These are phyloP conservation scores for Smithornis capensis DNA, from an alignment of 2,113 vertebrate genomes.

Conservation along the genomic window DNA sequence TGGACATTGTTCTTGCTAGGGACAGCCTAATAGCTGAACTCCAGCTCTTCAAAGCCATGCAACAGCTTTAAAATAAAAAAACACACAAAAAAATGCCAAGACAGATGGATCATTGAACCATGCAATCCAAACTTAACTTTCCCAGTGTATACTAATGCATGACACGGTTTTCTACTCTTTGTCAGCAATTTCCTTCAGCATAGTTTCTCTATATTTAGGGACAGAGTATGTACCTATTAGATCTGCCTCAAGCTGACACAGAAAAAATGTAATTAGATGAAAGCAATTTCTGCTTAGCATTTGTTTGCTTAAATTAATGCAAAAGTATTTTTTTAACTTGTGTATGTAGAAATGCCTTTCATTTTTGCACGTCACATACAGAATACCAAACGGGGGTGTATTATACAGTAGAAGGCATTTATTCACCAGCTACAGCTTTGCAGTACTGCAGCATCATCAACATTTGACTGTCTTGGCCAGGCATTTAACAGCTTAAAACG, in stretches of 20 bases:
- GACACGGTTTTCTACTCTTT: neutral
- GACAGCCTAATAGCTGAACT: neutral
- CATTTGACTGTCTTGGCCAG: neutral
- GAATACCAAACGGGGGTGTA: neutral
- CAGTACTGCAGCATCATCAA: neutral
- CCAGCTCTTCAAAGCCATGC: neutral
- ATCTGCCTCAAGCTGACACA: accelerated
- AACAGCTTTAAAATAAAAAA: neutral
- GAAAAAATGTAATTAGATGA: neutral
- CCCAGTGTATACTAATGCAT: neutral
- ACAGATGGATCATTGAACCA: neutral
- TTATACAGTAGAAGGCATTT: neutral
- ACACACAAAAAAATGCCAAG: neutral
- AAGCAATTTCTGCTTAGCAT: neutral
- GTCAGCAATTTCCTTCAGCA: neutral
- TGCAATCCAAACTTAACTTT: neutral
- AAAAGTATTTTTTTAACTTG: neutral
- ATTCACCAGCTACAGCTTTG: neutral
- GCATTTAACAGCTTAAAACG: neutral
- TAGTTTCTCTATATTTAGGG: neutral
- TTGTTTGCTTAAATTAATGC: neutral
- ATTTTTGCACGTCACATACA: neutral
- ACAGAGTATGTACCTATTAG: neutral
- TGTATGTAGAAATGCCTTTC: neutral
- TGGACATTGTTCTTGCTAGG: neutral